phyloP scores from a whole-genome alignment of 2,113 vertebrate genomes.

The Nothocercus nigrocapillus region DNA sequence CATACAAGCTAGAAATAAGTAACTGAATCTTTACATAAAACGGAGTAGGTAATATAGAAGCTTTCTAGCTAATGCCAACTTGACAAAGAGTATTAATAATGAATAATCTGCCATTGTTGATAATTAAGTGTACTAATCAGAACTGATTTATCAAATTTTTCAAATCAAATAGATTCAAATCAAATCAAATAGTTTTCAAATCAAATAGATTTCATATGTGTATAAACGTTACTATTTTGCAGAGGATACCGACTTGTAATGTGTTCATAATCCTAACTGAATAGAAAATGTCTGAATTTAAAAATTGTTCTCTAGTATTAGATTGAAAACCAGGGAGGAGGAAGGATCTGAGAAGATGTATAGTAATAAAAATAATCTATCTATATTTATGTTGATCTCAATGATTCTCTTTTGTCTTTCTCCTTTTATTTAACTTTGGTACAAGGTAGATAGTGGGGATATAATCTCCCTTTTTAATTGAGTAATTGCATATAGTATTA shows the following conservation, averaged over 20 bases:
- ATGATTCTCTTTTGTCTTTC: background rate
- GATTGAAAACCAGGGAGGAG: background rate
- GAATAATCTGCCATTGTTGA: background rate
- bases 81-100: background rate
- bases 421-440: background rate
- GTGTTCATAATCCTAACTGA: background rate
- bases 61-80: background rate
- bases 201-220: rapidly evolving
- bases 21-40: background rate
- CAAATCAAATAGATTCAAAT: too few relatives aligned
- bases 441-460: background rate
- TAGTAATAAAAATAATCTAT: background rate
- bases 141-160: background rate
- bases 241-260: background rate
- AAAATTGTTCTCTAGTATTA: background rate
- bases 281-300: background rate
- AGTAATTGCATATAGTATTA: background rate
- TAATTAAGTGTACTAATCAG: background rate
- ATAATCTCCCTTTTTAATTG: background rate
- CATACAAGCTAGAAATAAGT: background rate
- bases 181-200: rapidly evolving
- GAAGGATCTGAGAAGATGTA: background rate
- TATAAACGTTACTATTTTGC: background rate
- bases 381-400: background rate
- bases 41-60: background rate